Evolutionary conservation across 2,113 vertebrate species (phyloP).

Genomic region (Halichoeres trimaculatus): DNA sequence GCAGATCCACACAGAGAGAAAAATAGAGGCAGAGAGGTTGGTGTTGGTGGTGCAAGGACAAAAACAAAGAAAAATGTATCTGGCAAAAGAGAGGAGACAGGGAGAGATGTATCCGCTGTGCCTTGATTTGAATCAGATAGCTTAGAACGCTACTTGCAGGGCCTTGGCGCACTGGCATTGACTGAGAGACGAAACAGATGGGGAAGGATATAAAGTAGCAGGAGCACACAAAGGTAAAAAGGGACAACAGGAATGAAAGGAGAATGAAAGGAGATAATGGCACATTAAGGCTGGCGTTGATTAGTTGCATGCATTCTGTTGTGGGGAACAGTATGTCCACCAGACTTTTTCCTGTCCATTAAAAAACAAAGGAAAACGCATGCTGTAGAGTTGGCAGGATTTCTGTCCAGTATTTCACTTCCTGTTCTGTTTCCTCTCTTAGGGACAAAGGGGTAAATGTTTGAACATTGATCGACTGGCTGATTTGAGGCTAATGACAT

Average conservation of each 20-base stretch:
- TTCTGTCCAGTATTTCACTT: background rate
- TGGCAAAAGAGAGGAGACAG: slow-evolving; percentile 39
- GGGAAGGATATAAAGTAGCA: slow-evolving; percentile 39
- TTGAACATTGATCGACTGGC: background rate
- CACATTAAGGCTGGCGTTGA: slow-evolving; percentile 33
- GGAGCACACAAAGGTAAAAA: slow-evolving; percentile 39
- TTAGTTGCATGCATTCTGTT: slow-evolving; percentile 22
- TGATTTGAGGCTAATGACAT: too few relatives aligned
- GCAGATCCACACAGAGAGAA: background rate
- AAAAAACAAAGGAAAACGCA: slow-evolving; percentile 21
- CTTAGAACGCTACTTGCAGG: slow-evolving; percentile 39
- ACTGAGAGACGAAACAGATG: slow-evolving; percentile 49
- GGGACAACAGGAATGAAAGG: slow-evolving; percentile 40
- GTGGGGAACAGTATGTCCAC: slow-evolving; percentile 17
- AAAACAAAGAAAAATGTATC: slow-evolving; percentile 41
- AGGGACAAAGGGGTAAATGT: background rate
- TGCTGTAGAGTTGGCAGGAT: background rate
- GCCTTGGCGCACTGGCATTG: slow-evolving; percentile 35
- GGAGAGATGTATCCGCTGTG: slow-evolving; percentile 25
- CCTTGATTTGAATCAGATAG: slow-evolving; percentile 46
- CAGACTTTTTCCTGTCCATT: slow-evolving; percentile 20
- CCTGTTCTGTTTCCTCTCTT: background rate
- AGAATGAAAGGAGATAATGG: slow-evolving; percentile 26
- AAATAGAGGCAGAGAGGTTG: background rate
- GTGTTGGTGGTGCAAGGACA: slow-evolving; percentile 20